A percentile compares a stretch with the other conserved stretches of the same genome.
Conservation (phyloP, 1,140 invertebrate genomes). For the Brachystomella parvula region DNA sequence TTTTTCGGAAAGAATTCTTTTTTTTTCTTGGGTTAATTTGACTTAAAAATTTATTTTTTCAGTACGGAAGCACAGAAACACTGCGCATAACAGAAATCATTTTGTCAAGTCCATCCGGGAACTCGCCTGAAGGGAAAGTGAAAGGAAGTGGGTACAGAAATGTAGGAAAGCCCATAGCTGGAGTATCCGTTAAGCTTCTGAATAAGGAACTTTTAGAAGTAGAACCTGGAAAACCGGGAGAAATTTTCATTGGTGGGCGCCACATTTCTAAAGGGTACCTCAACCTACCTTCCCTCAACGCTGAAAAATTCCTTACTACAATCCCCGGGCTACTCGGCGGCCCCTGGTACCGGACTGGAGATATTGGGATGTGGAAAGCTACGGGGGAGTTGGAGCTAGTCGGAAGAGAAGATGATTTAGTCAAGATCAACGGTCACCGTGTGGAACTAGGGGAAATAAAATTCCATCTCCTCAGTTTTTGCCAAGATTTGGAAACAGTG, state of each 20-base stretch:
- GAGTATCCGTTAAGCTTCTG: background rate
- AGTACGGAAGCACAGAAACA: background rate
- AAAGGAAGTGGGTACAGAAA: background rate
- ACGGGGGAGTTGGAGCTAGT: background rate
- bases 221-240: background rate
- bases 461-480: background rate
- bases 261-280: background rate
- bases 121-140: background rate
- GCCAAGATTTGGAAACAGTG: background rate
- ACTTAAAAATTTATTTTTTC: background rate
- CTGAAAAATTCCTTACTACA: background rate
- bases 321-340: background rate
- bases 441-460: slow-evolving; percentile 12
- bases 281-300: background rate
- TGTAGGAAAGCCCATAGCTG: background rate
- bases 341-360: background rate
- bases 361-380: background rate
- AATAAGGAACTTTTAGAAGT: background rate
- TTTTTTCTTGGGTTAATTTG: background rate
- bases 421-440: slow-evolving; percentile 11
- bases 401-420: slow-evolving; percentile 5
- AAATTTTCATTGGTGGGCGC: background rate
- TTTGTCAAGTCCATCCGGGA: background rate
- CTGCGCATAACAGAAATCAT: slow-evolving; percentile 2
- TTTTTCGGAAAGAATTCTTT: no score